Evolutionary conservation across 2,113 vertebrate genomes (phyloP), one percentile per base, ranked within the genome.

Genomic region (Gavia stellata): DNA sequence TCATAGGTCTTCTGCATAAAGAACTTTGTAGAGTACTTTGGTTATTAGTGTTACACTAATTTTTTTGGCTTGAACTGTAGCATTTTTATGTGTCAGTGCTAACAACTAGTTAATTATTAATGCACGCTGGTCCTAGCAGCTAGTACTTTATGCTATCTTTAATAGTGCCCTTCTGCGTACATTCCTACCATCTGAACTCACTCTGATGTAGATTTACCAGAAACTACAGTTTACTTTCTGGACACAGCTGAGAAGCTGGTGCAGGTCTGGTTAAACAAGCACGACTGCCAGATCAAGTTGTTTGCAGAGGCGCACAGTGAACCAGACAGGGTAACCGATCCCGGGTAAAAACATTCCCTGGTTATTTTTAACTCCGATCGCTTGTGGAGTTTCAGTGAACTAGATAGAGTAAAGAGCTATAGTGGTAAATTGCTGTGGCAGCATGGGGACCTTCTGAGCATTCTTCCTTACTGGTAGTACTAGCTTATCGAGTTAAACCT

Each of bases 311-410:
- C 3, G 21, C 88, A 79, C 34, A 44, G 66, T 0, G 34, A 95
- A 90, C 28, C 83, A 84, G 84, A 65, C 92, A 66, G 94, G 53
- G 92, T 80, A 97, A 96, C 92, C 11, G 58, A 96, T 90, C 81
- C 81, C 0, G 16, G 58, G 31, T 18, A 33, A 91, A 96, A 96
- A 90, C 85, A 88, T 80, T 95, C 96, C 84, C 81, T 6, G 25
- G 90, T 94, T 97, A 97, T 97, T 97, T 97, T 96, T 97, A 96
- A 96, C 96, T 95, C 73, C 0, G 2, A 55, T n/a, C 2, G 10
- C 83, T 94, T 73, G 36, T 2, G 2, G 90, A 90, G 93, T 81
- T 92, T 55, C 59, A 42, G 89, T 13, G 56, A 91, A 50, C 70
- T 66, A 24, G 20, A 84, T 6, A n/a, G 83, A 94, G 83, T 71